A percentile compares a stretch with the other conserved stretches of the same genome.
Conservation (phyloP, 2,888 invertebrate genomes). For the Drosophila rubida region DNA sequence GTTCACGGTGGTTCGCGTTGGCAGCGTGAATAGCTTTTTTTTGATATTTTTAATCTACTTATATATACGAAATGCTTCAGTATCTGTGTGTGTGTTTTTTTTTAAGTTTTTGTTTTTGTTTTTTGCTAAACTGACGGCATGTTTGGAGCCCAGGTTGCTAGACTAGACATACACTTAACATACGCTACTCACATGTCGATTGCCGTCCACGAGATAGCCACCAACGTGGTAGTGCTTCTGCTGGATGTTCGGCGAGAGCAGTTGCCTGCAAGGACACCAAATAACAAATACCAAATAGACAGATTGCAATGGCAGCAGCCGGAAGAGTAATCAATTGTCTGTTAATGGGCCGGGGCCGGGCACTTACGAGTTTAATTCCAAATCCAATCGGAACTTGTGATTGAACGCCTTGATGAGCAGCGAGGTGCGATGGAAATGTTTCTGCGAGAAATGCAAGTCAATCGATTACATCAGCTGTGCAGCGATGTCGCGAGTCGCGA, state of each 20-base stretch:
- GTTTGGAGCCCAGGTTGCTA: constrained; percentile 16
- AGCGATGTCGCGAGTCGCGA: too few relatives aligned
- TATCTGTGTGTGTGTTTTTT: not conserved
- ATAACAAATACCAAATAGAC: not conserved
- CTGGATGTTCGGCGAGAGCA: constrained; percentile 95
- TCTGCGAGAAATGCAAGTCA: constrained; percentile 87
- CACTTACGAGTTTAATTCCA: constrained; percentile 98
- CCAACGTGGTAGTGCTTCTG: constrained; percentile 95
- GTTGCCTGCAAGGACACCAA: constrained; percentile 88
- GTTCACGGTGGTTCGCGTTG: not conserved
- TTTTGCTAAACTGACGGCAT: constrained; percentile 21
- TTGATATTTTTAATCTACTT: constrained; percentile 8
- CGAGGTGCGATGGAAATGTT: constrained; percentile 97
- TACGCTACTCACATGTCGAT: constrained; percentile 84
- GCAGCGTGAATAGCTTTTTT: constrained; percentile 2
- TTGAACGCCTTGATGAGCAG: constrained; percentile 98
- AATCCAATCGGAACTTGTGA: constrained; percentile 97
- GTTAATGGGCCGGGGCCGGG: not conserved
- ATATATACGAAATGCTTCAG: constrained; percentile 32
- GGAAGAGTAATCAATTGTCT: not conserved
- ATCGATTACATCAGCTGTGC: too few relatives aligned
- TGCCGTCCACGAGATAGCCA: constrained; percentile 88
- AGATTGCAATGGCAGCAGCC: too few relatives aligned
- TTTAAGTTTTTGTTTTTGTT: not conserved
- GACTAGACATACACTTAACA: not conserved